These are phyloP conservation scores for Gallinago media DNA, from an alignment of 2,113 vertebrate species.

Conservation along the genomic window DNA sequence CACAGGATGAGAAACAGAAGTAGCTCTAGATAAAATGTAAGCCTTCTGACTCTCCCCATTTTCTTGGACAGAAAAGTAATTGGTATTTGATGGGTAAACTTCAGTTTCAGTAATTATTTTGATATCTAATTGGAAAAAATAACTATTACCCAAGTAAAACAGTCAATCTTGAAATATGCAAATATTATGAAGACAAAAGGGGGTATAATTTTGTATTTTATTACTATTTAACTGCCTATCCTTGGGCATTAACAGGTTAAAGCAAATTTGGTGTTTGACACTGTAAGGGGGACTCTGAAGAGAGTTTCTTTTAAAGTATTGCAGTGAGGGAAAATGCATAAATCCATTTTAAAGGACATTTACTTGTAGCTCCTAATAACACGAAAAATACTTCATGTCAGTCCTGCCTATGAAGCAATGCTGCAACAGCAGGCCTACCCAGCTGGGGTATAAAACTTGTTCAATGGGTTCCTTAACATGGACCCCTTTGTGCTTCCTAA, in stretches of 20 bases:
- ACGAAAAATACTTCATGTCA: background rate
- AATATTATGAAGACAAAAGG: background rate
- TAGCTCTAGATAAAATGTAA: background rate
- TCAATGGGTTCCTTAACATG: background rate
- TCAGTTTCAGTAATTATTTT: background rate
- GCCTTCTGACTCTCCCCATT: background rate
- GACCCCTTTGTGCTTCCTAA: background rate
- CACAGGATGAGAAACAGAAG: background rate
- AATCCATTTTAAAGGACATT: background rate
- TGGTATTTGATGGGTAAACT: background rate
- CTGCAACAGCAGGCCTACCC: background rate
- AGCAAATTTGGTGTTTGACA: background rate
- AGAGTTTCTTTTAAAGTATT: background rate
- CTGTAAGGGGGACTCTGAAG: background rate
- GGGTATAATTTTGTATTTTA: background rate
- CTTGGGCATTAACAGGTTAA: background rate
- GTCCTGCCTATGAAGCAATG: rapidly evolving
- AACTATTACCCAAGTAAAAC: background rate
- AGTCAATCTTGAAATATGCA: background rate
- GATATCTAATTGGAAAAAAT: background rate
- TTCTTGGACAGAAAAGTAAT: background rate
- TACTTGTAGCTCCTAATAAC: background rate
- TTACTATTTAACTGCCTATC: background rate
- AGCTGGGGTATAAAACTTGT: background rate
- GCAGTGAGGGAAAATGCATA: background rate